These are phyloP conservation scores for Eleutherodactylus coqui DNA, from an alignment of 2,797 vertebrate genomes.

Conservation along the genomic window DNA sequence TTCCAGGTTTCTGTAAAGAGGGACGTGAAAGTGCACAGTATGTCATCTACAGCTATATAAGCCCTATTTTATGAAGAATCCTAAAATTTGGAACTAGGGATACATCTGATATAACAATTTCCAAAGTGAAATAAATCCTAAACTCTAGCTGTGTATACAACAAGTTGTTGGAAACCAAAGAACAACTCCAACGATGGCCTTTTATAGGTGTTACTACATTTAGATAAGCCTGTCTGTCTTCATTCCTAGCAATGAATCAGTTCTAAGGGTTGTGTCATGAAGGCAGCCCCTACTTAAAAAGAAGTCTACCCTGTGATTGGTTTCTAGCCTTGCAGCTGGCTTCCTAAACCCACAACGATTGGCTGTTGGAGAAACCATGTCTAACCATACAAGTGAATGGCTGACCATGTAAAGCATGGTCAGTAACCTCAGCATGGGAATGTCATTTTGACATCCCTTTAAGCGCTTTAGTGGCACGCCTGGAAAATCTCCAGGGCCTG, in stretches of 20 bases:
- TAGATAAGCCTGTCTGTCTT: neutral
- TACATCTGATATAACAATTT: neutral
- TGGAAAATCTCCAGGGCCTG: no score
- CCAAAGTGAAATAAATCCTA: neutral
- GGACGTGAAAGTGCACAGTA: slow-evolving; percentile 6
- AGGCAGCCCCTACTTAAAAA: no score
- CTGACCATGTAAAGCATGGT: no score
- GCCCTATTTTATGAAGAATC: neutral
- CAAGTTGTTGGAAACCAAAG: neutral
- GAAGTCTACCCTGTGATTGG: no score
- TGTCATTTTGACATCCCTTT: no score
- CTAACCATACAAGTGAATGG: no score
- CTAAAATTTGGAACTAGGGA: neutral
- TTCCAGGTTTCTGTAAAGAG: neutral
- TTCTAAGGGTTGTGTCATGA: no score
- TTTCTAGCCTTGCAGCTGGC: no score
- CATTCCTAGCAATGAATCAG: neutral
- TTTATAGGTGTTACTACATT: neutral
- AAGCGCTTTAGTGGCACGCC: no score
- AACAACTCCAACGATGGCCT: neutral
- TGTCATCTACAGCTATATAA: neutral
- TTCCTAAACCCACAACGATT: no score
- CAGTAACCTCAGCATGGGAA: no score
- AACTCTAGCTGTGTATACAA: neutral
- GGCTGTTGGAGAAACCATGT: no score